Percentiles rank a stretch among this genome's conserved stretches.
Conservation (phyloP, 2,888 invertebrate species). For the Drosophila longiperda region DNA sequence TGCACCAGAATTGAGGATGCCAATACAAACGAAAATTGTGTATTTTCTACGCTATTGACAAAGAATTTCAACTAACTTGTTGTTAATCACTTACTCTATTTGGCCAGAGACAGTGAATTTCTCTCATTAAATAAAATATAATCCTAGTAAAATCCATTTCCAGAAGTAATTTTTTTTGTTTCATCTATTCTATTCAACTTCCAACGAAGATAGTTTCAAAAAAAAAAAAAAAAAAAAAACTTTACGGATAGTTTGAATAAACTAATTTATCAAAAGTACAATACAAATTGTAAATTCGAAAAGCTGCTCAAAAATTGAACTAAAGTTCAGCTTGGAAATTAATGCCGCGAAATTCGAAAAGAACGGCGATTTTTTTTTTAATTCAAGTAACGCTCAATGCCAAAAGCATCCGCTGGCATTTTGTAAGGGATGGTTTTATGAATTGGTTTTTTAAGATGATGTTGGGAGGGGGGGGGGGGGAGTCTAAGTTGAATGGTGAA, state of each 20-base stretch:
- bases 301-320: slow-evolving; percentile 19
- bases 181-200: no score
- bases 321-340: slow-evolving; percentile 20
- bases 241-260: not conserved
- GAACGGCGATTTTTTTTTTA: slow-evolving; percentile 1
- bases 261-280: not conserved
- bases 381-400: slow-evolving; percentile 8
- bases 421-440: slow-evolving; percentile 9
- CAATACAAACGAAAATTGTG: not conserved
- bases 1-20: not conserved
- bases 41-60: slow-evolving; percentile 3
- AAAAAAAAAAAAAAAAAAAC: no score
- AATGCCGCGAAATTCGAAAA: slow-evolving; percentile 6
- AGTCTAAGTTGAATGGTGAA: slow-evolving; percentile 10
- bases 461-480: not conserved
- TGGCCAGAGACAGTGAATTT: not conserved
- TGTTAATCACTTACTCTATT: not conserved
- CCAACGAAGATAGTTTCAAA: not conserved
- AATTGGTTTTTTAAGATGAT: not conserved
- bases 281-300: not conserved
- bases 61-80: not conserved
- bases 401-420: slow-evolving; percentile 27
- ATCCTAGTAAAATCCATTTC: not conserved
- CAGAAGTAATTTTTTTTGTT: no score
- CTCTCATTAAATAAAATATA: not conserved